Evolutionary conservation across 2,888 invertebrate genomes (phyloP), one percentile per base, ranked within the genome.

Genomic region (Suillia variegata): DNA sequence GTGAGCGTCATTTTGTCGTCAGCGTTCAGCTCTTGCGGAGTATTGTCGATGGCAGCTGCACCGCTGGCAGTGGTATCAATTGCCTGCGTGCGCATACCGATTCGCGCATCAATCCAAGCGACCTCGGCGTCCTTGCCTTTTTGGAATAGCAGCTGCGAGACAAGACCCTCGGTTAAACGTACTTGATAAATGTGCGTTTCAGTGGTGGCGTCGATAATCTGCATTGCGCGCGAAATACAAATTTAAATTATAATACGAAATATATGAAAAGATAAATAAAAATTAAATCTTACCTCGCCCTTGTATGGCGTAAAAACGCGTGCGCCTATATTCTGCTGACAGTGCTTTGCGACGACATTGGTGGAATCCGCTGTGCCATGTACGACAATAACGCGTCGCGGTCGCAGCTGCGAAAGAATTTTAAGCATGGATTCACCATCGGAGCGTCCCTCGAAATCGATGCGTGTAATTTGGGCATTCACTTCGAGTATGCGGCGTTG

Each of bases 181-280:
- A 97, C 95, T 86, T 98, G 98, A 81, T 96, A 98, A 70, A 99
- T 99, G 74, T 98, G 95, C 0, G 96, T 95, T 82, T 99, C 98
- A 0, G 96, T 96, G 0, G 99, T 98, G 0, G 95, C 98, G 80
- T 99, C 98, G 2, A 99, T 88, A 8, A 80, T 75, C 67, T 72
- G 34, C 24, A 62, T n/a, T n/a, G n/a, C n/a, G n/a, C n/a, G n/a
- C n/a, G n/a, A 66, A 54, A 34, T 22, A 21, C 54, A 53, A 45
- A 54, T 48, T 48, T 21, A 50, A 22, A 24, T 20, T n/a, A n/a
- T n/a, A n/a, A n/a, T n/a, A n/a, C n/a, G n/a, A n/a, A n/a, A n/a
- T n/a, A n/a, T n/a, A n/a, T n/a, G n/a, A n/a, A 18, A 18, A 48
- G 20, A 15, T 21, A 18, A 1, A 31, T n/a, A 45, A 13, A n/a